Evolutionary conservation across 1,140 invertebrate species (phyloP).

Genomic region (silkworm (Bombyx mori)): DNA sequence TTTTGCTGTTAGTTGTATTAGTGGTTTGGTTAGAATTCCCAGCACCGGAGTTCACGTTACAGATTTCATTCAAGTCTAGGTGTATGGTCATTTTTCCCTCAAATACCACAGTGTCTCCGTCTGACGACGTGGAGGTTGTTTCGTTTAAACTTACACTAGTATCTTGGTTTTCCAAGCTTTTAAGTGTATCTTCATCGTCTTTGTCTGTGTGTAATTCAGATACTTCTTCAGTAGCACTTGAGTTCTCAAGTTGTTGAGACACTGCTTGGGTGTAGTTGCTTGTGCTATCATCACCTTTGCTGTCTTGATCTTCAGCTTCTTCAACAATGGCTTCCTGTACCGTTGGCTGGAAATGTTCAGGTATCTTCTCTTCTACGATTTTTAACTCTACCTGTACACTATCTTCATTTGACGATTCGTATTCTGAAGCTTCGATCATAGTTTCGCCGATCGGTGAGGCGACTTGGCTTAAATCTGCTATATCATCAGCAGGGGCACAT

Average conservation of each 20-base stretch:
- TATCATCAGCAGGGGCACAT: conserved; percentile 82
- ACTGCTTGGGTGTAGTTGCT: conserved; percentile 62
- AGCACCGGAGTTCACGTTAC: conserved; percentile 61
- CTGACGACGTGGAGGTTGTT: conserved; percentile 56
- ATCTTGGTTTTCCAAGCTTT: conserved; percentile 68
- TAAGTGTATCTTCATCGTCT: conserved; percentile 69
- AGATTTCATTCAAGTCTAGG: conserved; percentile 68
- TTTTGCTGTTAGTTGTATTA: conserved; percentile 57
- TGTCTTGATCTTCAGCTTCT: conserved; percentile 50
- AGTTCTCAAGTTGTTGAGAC: conserved; percentile 57
- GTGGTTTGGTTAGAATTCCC: conserved; percentile 44
- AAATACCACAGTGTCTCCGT: conserved; percentile 67
- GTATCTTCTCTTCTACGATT: conserved; percentile 31
- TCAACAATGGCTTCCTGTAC: conserved; percentile 43
- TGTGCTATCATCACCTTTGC: conserved; percentile 52
- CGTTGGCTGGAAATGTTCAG: conserved; percentile 27
- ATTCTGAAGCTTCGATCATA: conserved; percentile 61
- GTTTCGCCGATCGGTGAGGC: conserved; percentile 63
- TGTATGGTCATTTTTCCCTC: conserved; percentile 72
- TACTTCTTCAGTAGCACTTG: conserved; percentile 58
- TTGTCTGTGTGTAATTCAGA: conserved; percentile 65
- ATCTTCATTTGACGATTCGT: conserved; percentile 63
- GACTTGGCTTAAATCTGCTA: conserved; percentile 68
- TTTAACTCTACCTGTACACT: conserved; percentile 35
- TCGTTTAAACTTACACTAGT: conserved; percentile 72